phyloP scores from a whole-genome alignment of 1,140 invertebrate genomes.

The Conopomorpha cramerella region DNA sequence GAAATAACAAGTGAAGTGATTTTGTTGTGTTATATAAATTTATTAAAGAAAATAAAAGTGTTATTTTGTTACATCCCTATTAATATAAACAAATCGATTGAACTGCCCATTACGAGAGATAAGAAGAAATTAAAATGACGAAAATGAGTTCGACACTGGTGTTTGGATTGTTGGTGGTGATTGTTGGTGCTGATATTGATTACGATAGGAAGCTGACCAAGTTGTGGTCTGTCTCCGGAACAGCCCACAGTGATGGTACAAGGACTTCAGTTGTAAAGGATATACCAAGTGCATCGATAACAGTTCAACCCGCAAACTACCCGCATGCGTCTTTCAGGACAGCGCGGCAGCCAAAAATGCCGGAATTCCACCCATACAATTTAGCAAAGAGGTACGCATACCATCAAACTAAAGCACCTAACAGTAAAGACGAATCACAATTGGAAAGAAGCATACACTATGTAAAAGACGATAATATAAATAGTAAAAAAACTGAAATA shows the following conservation, averaged over 20 bases:
- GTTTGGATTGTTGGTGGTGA: constrained; percentile 18
- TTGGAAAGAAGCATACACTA: constrained; percentile 32
- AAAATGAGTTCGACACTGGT: constrained; percentile 32
- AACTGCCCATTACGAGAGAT: too few relatives aligned
- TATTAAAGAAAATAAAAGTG: too few relatives aligned
- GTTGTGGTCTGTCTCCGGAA: constrained; percentile 22
- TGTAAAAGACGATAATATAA: constrained; percentile 16
- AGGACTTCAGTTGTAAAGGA: constrained; percentile 20
- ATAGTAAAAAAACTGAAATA: constrained; percentile 31
- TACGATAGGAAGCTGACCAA: constrained; percentile 32
- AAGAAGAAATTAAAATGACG: constrained; percentile 16
- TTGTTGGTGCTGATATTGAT: constrained; percentile 15
- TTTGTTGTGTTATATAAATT: constrained; percentile 24
- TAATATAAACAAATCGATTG: too few relatives aligned
- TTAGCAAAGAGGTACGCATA: too few relatives aligned
- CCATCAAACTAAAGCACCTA: constrained; percentile 34
- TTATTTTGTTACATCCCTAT: constrained; percentile 14
- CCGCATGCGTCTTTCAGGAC: constrained; percentile 9
- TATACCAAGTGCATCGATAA: constrained; percentile 32
- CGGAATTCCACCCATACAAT: constrained; percentile 8
- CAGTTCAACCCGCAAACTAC: constrained; percentile 22
- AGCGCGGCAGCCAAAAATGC: constrained; percentile 11
- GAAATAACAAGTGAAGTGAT: constrained; percentile 48
- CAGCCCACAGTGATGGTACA: constrained; percentile 21
- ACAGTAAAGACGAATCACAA: constrained; percentile 15